These are phyloP conservation scores for Chloropsis hardwickii DNA, from an alignment of 2,113 vertebrate species.

Conservation along the genomic window DNA sequence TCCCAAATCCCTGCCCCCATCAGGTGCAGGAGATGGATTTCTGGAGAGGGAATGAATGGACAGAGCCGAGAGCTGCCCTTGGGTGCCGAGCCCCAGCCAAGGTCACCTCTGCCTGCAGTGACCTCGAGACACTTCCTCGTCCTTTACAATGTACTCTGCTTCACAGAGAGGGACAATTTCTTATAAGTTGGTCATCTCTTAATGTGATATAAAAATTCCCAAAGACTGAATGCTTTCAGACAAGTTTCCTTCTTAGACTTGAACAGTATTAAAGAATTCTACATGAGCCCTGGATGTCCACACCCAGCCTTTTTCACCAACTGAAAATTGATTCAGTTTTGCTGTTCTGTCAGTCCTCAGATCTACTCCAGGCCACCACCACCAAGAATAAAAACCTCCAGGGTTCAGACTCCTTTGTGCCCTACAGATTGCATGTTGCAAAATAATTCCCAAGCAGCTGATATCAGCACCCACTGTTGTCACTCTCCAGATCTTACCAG, in stretches of 20 bases:
- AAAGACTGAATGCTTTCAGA: not conserved
- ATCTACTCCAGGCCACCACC: not conserved
- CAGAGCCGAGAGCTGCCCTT: not conserved
- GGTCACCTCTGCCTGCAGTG: not conserved
- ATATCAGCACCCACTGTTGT: not conserved
- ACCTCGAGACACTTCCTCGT: not conserved
- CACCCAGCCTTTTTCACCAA: not conserved
- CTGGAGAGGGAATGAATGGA: not conserved
- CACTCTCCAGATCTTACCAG: not conserved
- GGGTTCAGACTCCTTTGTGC: not conserved
- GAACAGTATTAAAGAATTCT: not conserved
- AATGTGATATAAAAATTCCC: not conserved
- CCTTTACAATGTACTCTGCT: not conserved
- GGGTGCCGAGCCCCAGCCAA: not conserved
- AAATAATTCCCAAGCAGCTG: not conserved
- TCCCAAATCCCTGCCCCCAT: not conserved
- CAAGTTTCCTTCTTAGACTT: not conserved
- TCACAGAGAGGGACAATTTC: not conserved
- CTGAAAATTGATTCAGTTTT: not conserved
- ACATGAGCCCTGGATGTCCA: accelerated
- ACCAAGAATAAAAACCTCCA: not conserved
- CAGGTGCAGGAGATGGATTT: not conserved
- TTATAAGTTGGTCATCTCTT: not conserved
- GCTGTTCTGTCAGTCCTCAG: not conserved
- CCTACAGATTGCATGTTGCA: not conserved